These are phyloP conservation scores for Orthosia gracilis DNA, from an alignment of 2,888 invertebrate genomes.

Conservation along the genomic window DNA sequence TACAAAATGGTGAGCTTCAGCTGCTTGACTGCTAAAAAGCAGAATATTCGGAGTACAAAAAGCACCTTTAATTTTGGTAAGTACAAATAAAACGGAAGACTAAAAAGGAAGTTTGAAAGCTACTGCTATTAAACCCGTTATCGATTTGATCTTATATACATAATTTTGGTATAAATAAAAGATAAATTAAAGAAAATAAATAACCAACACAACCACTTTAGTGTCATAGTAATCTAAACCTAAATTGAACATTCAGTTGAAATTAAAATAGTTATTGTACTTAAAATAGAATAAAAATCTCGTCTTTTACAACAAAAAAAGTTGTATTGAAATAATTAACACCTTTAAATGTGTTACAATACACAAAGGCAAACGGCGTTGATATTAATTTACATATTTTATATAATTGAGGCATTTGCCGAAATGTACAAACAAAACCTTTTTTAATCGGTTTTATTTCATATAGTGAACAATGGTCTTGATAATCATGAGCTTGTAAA, in stretches of 20 bases:
- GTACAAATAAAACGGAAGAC: slow-evolving; percentile 89
- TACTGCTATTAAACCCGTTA: slow-evolving; percentile 85
- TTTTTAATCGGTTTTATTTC: slow-evolving; percentile 24
- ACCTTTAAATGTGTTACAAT: slow-evolving; percentile 48
- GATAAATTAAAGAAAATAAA: slow-evolving; percentile 89
- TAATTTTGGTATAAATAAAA: slow-evolving; percentile 88
- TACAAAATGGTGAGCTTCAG: slow-evolving; percentile 86
- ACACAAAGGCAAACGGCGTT: slow-evolving; percentile 61
- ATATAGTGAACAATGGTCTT: slow-evolving; percentile 47
- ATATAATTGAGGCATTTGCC: slow-evolving; percentile 32
- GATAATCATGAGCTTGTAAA: slow-evolving; percentile 67
- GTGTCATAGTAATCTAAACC: slow-evolving; percentile 80
- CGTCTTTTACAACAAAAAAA: slow-evolving; percentile 58
- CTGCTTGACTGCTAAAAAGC: slow-evolving; percentile 73
- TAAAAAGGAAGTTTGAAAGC: slow-evolving; percentile 81
- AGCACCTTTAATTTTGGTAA: slow-evolving; percentile 86
- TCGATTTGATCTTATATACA: slow-evolving; percentile 79
- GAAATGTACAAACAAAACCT: slow-evolving; percentile 36
- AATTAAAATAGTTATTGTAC: slow-evolving; percentile 79
- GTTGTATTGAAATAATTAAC: slow-evolving; percentile 48
- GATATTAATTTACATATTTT: slow-evolving; percentile 37
- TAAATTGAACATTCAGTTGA: slow-evolving; percentile 78
- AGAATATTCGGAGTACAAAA: slow-evolving; percentile 69
- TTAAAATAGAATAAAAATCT: slow-evolving; percentile 76
- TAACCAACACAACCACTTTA: slow-evolving; percentile 89